A percentile compares a stretch with the other conserved stretches of the same genome.
Evolutionary conservation across 2,797 vertebrate species (phyloP).

Genomic region (Nyctalus aviator): DNA sequence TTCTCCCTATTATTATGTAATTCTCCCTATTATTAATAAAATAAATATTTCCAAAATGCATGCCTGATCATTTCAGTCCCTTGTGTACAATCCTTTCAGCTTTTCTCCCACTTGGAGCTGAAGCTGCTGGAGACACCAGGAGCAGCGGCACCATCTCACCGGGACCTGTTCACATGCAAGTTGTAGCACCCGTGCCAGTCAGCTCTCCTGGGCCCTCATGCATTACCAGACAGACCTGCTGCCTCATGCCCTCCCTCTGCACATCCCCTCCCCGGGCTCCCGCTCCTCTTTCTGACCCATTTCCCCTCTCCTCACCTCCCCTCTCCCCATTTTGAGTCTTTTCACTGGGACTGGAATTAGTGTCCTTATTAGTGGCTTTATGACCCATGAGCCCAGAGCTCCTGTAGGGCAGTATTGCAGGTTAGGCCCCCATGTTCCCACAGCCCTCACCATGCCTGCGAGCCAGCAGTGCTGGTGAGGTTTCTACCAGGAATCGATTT

Average conservation of each 20-base stretch:
- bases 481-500: background rate
- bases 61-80: too few species aligned
- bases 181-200: background rate
- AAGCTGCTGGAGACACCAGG: background rate
- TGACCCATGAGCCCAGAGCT: rapidly evolving
- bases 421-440: background rate
- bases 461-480: background rate
- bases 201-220: rapidly evolving
- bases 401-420: background rate
- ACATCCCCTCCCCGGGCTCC: rapidly evolving
- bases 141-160: background rate
- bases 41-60: background rate
- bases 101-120: background rate
- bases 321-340: background rate
- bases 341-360: background rate
- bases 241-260: background rate
- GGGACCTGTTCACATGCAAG: background rate
- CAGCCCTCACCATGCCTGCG: background rate
- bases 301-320: too few species aligned
- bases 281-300: background rate
- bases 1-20: background rate
- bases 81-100: too few species aligned
- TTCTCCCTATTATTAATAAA: background rate
- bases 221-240: background rate
- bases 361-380: background rate